Evolutionary conservation across 1,140 invertebrate species (phyloP).

Genomic region (Drosophila mayri): DNA sequence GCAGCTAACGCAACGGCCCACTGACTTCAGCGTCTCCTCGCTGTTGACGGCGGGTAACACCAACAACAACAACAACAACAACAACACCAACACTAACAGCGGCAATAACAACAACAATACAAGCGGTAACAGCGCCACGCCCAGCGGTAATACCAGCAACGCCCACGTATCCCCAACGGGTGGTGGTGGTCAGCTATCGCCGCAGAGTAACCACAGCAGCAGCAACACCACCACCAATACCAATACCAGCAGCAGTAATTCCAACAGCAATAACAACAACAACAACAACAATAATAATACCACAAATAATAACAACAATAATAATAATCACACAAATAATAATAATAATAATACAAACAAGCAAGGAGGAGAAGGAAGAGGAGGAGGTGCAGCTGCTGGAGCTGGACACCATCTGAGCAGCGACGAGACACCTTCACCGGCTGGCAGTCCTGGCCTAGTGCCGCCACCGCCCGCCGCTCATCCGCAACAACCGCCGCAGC

Average conservation of each 20-base stretch:
- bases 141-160: constrained; percentile 23
- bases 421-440: constrained; percentile 45
- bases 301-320: constrained; percentile 41
- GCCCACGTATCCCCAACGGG: constrained; percentile 52
- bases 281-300: constrained; percentile 55
- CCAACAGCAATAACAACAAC: constrained; percentile 58
- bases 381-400: constrained; percentile 4
- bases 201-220: constrained; percentile 71
- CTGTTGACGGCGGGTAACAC: constrained; percentile 90
- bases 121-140: constrained; percentile 8
- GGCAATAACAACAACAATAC: constrained; percentile 16
- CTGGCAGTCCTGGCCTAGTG: constrained; percentile 19
- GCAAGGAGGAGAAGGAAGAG: constrained; percentile 11
- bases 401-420: constrained; percentile 27
- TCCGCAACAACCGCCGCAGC: constrained; percentile 38
- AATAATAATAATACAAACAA: constrained; percentile 63
- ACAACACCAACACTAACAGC: constrained; percentile 3
- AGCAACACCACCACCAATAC: constrained; percentile 67
- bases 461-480: constrained; percentile 26
- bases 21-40: constrained; percentile 96
- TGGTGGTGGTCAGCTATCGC: constrained; percentile 64
- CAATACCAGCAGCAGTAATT: constrained; percentile 55
- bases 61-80: constrained; percentile 45
- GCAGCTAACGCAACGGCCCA: constrained; percentile 91
- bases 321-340: constrained; percentile 32